Conservation (phyloP, 2,797 vertebrate species). For the Coregonus ussuriensis region DNA sequence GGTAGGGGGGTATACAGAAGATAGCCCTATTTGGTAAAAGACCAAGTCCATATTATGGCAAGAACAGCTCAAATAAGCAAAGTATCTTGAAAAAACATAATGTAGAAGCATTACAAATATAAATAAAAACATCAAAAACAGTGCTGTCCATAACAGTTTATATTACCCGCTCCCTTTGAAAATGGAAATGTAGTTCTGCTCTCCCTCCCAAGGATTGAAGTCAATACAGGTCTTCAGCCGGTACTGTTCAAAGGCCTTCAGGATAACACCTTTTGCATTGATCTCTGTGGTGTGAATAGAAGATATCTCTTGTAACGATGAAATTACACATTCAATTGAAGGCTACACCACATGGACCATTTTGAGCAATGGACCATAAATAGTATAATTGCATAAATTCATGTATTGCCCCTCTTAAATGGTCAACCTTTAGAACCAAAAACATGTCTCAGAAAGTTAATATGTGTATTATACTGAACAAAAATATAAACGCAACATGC, state of each 20-base stretch:
- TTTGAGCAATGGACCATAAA: background rate
- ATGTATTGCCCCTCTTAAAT: background rate
- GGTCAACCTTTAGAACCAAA: background rate
- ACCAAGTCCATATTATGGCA: too few species aligned
- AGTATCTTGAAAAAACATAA: background rate
- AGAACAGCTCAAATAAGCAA: too few species aligned
- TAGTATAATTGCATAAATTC: background rate
- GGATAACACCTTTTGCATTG: conserved; percentile 91
- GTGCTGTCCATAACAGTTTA: background rate
- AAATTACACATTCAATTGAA: background rate
- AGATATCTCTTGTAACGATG: background rate
- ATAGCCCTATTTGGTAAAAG: too few species aligned
- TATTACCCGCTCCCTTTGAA: conserved; percentile 88
- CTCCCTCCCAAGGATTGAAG: conserved; percentile 90
- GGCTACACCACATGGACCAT: background rate
- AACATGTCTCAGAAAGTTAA: background rate
- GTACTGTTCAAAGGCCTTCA: conserved; percentile 94
- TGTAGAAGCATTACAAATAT: background rate
- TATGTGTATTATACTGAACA: too few species aligned
- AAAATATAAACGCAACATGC: too few species aligned
- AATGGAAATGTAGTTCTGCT: conserved; percentile 90
- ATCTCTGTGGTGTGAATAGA: conserved; percentile 76
- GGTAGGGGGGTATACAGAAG: too few species aligned
- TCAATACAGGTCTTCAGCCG: conserved; percentile 93
- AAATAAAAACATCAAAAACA: background rate